phyloP scores from a whole-genome alignment of 2,888 invertebrate species.

The Aquatica leii region DNA sequence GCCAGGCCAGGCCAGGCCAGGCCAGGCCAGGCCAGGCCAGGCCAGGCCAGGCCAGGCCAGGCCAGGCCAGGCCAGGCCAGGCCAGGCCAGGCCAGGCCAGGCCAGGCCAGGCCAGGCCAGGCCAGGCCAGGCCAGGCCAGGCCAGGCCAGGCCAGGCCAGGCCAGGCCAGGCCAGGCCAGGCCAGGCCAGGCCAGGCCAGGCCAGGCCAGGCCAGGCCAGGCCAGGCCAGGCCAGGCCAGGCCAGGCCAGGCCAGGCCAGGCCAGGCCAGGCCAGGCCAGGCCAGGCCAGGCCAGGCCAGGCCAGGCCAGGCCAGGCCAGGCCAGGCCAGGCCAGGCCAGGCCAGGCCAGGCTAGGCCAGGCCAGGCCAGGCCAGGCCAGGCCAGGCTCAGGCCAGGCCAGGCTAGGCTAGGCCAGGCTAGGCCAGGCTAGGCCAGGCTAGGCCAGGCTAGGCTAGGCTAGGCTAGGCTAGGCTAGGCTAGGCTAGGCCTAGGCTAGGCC shows the following conservation, averaged over 20 bases:
- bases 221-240: background rate
- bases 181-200: background rate
- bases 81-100: background rate
- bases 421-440: background rate
- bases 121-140: background rate
- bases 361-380: background rate
- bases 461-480: background rate
- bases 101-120: background rate
- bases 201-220: background rate
- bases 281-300: background rate
- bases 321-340: background rate
- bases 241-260: background rate
- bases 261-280: background rate
- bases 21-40: background rate
- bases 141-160: background rate
- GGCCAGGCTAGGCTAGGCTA: background rate
- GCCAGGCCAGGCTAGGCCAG: background rate
- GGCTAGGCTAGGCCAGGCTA: background rate
- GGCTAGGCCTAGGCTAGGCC: background rate
- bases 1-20: conserved; percentile 9
- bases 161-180: background rate
- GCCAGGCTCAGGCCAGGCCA: background rate
- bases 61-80: background rate
- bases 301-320: conserved; percentile 8
- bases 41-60: background rate